Evolutionary conservation across 2,113 vertebrate genomes (phyloP), one percentile per base, ranked within the genome.

Genomic region (Thymallus thymallus): DNA sequence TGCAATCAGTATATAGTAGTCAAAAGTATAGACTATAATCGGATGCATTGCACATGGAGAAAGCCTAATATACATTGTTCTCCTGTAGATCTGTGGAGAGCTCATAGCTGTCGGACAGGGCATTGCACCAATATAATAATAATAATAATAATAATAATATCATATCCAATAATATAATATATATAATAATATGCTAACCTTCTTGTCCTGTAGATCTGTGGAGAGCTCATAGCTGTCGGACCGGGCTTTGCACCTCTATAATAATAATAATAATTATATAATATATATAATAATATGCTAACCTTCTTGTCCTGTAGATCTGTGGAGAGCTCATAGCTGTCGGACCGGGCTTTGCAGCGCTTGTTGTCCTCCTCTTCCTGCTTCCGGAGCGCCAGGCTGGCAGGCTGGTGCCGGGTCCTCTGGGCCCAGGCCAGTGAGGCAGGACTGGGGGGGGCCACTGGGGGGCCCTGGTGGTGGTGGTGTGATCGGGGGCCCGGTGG

Each of bases 271-370:
- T 16, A 51, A 64, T 18, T 2, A 29, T 29, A 18, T n/a, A n/a
- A n/a, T n/a, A n/a, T n/a, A 64, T 7, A 18, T 26, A 1, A 13
- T 63, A 9, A 30, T 10, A 16, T 29, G 24, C 23, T 6, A 84
- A 98, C 96, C 96, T 98, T 97, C 89, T 97, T 98, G 87, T 98
- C 96, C 90, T 98, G 96, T 80, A 98, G 93, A 87, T 98, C 96
- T 0, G 95, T 96, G 60, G 96, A 98, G 80, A 98, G 94, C 80
- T 98, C 96, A 80, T 98, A 98, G 90, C 95, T 98, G 90, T 98
- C 96, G 0, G 96, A 97, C 3, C 98, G 92, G 13, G 93, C 94
- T 89, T 96, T 96, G 84, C 95, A 95, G 77, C 95, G 93, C 89
- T 97, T 97, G 88, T 95, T 96, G 86, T 97, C 96, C 84, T 98